Conservation (phyloP, 2,113 vertebrate genomes). For the Plotosus lineatus region DNA sequence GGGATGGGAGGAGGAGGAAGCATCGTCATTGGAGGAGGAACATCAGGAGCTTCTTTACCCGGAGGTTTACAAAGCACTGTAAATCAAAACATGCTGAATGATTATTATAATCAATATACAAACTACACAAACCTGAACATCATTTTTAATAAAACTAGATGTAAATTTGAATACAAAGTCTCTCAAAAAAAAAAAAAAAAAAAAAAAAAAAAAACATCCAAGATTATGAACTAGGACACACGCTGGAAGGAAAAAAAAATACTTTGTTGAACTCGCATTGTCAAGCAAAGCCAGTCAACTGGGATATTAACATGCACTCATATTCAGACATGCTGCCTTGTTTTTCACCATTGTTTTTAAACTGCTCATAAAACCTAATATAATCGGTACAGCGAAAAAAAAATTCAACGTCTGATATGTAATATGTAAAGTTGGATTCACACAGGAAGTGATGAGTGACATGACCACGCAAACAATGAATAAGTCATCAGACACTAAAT, state of each 20-base stretch:
- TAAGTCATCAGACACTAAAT: too few relatives aligned
- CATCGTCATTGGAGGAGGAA: slow-evolving; percentile 71
- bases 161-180: not conserved
- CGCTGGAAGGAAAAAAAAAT: not conserved
- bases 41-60: slow-evolving; percentile 77
- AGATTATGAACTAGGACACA: slow-evolving; percentile 30
- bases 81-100: slow-evolving; percentile 23
- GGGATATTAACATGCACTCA: slow-evolving; percentile 37
- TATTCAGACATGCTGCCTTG: slow-evolving; percentile 41
- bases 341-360: slow-evolving; percentile 30
- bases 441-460: too few relatives aligned
- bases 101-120: not conserved
- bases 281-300: slow-evolving; percentile 37
- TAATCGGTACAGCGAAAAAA: not conserved
- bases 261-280: slow-evolving; percentile 32
- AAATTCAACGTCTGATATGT: too few relatives aligned
- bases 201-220: slow-evolving; percentile 2
- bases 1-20: slow-evolving; percentile 70
- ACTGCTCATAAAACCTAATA: not conserved
- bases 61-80: slow-evolving; percentile 87
- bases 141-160: not conserved
- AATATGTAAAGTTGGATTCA: too few relatives aligned
- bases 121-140: not conserved
- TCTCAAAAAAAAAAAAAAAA: too few relatives aligned
- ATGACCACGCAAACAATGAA: too few relatives aligned